Conservation (phyloP, 2,797 vertebrate genomes). For the Eptatretus atami region DNA sequence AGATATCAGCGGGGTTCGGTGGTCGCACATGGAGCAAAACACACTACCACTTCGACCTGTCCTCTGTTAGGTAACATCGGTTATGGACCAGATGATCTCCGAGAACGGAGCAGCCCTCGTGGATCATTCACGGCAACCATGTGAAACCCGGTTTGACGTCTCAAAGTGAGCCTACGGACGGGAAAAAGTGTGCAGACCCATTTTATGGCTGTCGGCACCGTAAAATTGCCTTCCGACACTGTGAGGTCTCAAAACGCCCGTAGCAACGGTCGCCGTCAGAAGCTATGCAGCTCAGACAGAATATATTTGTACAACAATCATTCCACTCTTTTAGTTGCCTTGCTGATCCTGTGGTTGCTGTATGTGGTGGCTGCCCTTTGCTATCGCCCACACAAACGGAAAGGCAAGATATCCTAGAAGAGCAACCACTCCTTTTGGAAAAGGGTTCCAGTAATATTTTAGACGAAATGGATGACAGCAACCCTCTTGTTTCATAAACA, state of each 20-base stretch:
- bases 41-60: slow-evolving; percentile 46
- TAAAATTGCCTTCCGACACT: slow-evolving; percentile 12
- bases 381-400: slow-evolving; percentile 82
- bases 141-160: slow-evolving; percentile 48
- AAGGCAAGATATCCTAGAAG: slow-evolving; percentile 90
- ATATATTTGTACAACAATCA: slow-evolving; percentile 88
- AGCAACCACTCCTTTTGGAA: slow-evolving; percentile 97
- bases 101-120: slow-evolving; percentile 26
- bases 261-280: not conserved
- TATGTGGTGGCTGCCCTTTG: slow-evolving; percentile 87
- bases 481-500: slow-evolving; percentile 71
- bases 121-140: slow-evolving; percentile 19
- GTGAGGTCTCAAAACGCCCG: not conserved
- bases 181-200: slow-evolving; percentile 38
- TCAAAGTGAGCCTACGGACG: slow-evolving; percentile 27
- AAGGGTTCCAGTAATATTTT: slow-evolving; percentile 85
- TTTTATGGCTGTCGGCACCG: slow-evolving; percentile 27
- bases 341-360: slow-evolving; percentile 58
- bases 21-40: slow-evolving; percentile 69
- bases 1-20: slow-evolving; percentile 56
- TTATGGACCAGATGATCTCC: slow-evolving; percentile 33
- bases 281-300: slow-evolving; percentile 33
- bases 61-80: slow-evolving; percentile 36
- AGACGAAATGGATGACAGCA: slow-evolving; percentile 74
- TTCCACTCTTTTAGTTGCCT: slow-evolving; percentile 70